Evolutionary conservation across 2,113 vertebrate species (phyloP).

Genomic region (Castor canadensis): DNA sequence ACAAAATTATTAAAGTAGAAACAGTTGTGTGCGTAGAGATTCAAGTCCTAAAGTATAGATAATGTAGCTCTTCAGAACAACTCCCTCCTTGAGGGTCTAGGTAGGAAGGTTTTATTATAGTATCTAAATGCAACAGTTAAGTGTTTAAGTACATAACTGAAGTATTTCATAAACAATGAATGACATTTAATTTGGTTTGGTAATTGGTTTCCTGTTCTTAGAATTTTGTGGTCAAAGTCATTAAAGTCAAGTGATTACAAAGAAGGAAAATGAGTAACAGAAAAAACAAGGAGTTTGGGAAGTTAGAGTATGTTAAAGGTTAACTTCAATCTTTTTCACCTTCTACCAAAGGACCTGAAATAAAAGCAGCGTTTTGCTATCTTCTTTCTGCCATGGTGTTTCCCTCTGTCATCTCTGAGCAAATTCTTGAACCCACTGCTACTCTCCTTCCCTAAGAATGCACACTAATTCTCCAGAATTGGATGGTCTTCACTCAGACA

Average conservation of each 20-base stretch:
- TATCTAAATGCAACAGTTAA: conserved; percentile 25
- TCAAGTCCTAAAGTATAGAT: conserved; percentile 17
- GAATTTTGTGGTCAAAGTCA: conserved; percentile 62
- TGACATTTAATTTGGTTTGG: conserved; percentile 61
- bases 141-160: conserved; percentile 26
- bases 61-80: conserved; percentile 23
- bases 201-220: conserved; percentile 68
- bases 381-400: background rate
- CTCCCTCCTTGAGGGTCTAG: background rate
- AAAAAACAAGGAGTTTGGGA: background rate
- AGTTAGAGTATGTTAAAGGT: conserved; percentile 16
- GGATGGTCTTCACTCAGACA: background rate
- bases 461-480: background rate
- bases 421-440: conserved; percentile 32
- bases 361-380: background rate
- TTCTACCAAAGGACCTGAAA: background rate
- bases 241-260: conserved; percentile 54
- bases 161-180: conserved; percentile 16
- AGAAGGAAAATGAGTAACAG: conserved; percentile 12
- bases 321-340: conserved; percentile 17
- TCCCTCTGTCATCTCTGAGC: background rate
- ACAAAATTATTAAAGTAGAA: conserved; percentile 32
- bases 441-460: background rate
- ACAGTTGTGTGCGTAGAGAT: background rate
- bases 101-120: background rate